Evolutionary conservation across 2,113 vertebrate genomes (phyloP), one percentile per base, ranked within the genome.

Genomic region (Microcebus ravelobensis): DNA sequence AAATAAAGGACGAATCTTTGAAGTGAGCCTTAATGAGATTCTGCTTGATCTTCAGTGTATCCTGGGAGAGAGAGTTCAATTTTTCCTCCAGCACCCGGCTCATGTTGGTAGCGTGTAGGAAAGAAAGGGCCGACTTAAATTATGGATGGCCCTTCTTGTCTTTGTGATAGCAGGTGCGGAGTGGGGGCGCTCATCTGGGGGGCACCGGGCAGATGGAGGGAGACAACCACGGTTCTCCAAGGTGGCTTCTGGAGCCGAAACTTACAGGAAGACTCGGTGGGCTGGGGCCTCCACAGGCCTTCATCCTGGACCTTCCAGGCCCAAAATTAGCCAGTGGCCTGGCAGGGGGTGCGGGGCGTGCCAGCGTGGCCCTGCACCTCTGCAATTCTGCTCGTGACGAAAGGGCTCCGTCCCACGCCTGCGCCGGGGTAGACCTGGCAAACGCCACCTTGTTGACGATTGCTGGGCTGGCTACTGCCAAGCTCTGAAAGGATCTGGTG

Each of bases 11-110:
- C 96, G 94, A 97, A 96, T 98, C 98, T 99, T 99, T 99, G 98
- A 99, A 99, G 98, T 98, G 98, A 97, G 98, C 97, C 96, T 98
- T 99, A 99, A 99, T 99, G 98, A 98, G 98, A 99, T 99, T 96
- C 98, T 97, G 98, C 98, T 98, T 99, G 98, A 99, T 98, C 98
- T 98, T 97, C 95, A n/a, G 95, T 71, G 98, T 97, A 98, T 98
- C 98, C 98, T 98, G 98, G 98, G 98, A 98, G 98, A 98, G 94
- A 98, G 95, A 88, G 97, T 97, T 98, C 97, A 94, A 2, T 96
- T 98, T 95, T 73, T 97, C 98, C 98, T 98, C 98, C 97, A 97
- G 98, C 98, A 97, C 98, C 98, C 87, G 50, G 98, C 98, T 97
- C 96, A 21, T 97, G 96, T 92, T 98, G 97, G 97, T 95, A 97